Evolutionary conservation across 2,113 vertebrate species (phyloP).

Genomic region (Sinocyclocheilus rhinocerous): DNA sequence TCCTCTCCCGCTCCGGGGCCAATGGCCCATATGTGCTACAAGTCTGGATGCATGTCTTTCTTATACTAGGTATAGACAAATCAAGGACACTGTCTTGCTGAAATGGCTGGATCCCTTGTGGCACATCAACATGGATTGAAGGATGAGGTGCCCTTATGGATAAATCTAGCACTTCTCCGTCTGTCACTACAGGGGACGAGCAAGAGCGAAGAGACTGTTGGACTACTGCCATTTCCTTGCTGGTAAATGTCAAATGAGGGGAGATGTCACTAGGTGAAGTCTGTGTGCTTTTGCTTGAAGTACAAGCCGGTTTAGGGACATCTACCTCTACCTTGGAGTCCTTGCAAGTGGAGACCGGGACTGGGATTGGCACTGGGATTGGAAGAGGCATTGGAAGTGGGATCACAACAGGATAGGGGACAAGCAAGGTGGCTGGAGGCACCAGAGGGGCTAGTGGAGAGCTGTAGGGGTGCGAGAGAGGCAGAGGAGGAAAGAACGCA

Average conservation of each 20-base stretch:
- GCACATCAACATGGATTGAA: conserved; percentile 51
- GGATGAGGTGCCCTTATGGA: conserved; percentile 82
- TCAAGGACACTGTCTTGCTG: conserved; percentile 87
- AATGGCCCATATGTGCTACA: conserved; percentile 39
- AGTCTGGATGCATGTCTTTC: conserved; percentile 71
- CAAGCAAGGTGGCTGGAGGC: conserved; percentile 91
- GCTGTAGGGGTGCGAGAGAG: conserved; percentile 80
- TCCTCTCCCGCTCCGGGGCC: conserved; percentile 55
- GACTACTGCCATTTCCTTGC: conserved; percentile 29
- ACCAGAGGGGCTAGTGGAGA: conserved; percentile 88
- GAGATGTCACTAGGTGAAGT: conserved; percentile 70
- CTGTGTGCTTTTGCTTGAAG: conserved; percentile 86
- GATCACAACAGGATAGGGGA: conserved; percentile 93
- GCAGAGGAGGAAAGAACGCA: conserved; percentile 71
- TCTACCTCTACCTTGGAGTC: conserved; percentile 80
- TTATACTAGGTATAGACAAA: conserved; percentile 83
- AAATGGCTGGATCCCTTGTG: conserved; percentile 62
- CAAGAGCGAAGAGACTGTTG: conserved; percentile 52
- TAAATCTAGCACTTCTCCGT: conserved; percentile 90
- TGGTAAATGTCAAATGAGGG: conserved; percentile 47
- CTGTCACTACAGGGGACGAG: conserved; percentile 62
- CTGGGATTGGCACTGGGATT: conserved; percentile 89
- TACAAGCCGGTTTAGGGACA: conserved; percentile 77
- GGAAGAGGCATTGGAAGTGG: conserved; percentile 93
- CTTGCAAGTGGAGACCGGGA: conserved; percentile 81